Evolutionary conservation across 2,113 vertebrate species (phyloP), one percentile per base, ranked within the genome.

Genomic region (Prinia subflava): DNA sequence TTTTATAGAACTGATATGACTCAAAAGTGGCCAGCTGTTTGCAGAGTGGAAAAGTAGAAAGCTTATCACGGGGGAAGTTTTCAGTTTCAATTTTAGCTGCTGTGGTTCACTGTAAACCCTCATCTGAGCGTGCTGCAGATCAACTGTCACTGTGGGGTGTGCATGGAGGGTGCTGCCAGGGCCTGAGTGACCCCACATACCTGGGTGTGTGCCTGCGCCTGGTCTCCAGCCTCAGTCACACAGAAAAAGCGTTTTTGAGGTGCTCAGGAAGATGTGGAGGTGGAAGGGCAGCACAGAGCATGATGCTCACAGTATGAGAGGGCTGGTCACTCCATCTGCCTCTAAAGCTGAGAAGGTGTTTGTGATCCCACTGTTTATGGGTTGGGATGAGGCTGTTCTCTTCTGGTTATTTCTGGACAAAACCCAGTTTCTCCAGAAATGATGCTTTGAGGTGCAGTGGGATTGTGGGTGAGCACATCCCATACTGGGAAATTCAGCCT

Each of bases 81-180:
- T 28, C 46, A 44, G 24, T 73, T 25, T 15, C 35, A 13, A 31
- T 57, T 92, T 56, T 62, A 53, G 35, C 52, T 0, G 1, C 35
- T 46, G 42, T 24, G 22, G 23, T 79, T 80, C 27, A 11, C 35
- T 41, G 52, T 31, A 56, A 68, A 56, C 25, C 62, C 59, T 41
- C 0, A 0, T 42, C 39, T 33, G 69, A 82, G 46, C 0, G 0
- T 12, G 46, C 49, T 27, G 57, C 57, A 65, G 52, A 28, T 46
- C 23, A 81, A 1, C 18, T 0, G 0, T 15, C 33, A 60, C 67
- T 1, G 1, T 21, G 65, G 46, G 30, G 11, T 67, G 44, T 59
- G 28, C 33, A 41, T 37, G 28, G n/a, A 27, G n/a, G 10, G 3
- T 44, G 63, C 90, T 83, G 73, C 35, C 46, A 57, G 16, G 33